These are phyloP conservation scores for Gryllus bimaculatus DNA, from an alignment of 1,140 invertebrate genomes.

Conservation along the genomic window DNA sequence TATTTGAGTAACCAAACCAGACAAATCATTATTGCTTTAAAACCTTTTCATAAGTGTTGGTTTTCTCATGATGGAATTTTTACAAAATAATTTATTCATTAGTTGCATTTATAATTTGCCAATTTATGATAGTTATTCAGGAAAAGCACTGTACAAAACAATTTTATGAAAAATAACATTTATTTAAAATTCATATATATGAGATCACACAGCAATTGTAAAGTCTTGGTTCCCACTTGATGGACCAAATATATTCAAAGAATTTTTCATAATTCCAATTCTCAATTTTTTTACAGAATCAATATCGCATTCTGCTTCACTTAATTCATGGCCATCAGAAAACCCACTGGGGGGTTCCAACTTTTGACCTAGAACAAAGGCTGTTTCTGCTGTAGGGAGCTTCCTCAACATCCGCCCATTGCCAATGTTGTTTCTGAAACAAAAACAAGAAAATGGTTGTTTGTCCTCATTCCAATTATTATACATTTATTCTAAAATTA, in stretches of 20 bases:
- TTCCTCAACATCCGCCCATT: slow-evolving; percentile 20
- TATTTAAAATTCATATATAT: slow-evolving; percentile 6
- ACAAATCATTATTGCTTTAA: no score
- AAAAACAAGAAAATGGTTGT: not conserved
- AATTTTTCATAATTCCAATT: slow-evolving; percentile 26
- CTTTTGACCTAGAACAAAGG: slow-evolving; percentile 33
- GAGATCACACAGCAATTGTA: slow-evolving; percentile 36
- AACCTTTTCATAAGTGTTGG: no score
- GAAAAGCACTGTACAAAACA: not conserved
- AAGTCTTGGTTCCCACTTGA: slow-evolving; percentile 34
- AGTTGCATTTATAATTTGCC: not conserved
- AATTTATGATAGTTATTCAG: not conserved
- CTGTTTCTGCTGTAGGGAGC: slow-evolving; percentile 28
- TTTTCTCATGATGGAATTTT: not conserved
- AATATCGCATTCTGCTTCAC: slow-evolving; percentile 40
- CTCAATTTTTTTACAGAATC: slow-evolving; percentile 36
- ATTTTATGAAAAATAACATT: slow-evolving; percentile 1
- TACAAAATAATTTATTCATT: not conserved
- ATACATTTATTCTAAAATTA: not conserved
- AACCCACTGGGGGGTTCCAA: slow-evolving; percentile 38
- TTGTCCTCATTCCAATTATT: no score
- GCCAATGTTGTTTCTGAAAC: not conserved
- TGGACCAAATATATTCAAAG: slow-evolving; percentile 21
- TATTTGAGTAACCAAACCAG: no score
- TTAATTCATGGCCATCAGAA: slow-evolving; percentile 37